Percentiles rank a stretch among this genome's conserved stretches.
Evolutionary conservation across 1,140 invertebrate species (phyloP).

Genomic region (Pseudomyrmex concolor): DNA sequence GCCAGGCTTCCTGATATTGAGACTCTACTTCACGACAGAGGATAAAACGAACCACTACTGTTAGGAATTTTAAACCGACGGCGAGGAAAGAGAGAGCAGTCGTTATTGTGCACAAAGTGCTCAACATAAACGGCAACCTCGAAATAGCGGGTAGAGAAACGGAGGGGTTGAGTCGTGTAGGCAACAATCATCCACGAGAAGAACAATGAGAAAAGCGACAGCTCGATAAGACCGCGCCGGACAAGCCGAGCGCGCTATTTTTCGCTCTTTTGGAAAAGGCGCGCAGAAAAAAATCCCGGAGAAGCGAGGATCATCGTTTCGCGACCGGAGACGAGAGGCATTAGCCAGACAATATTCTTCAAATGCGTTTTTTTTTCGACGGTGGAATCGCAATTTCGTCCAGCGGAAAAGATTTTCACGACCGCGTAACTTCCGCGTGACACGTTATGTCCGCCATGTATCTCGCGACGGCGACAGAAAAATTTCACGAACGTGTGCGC

Average conservation of each 20-base stretch:
- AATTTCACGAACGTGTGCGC: constrained; percentile 45
- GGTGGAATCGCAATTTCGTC: constrained; percentile 38
- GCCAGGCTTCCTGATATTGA: constrained; percentile 18
- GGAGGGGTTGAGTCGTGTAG: constrained; percentile 18
- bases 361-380: constrained; percentile 33
- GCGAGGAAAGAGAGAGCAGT: constrained; percentile 10
- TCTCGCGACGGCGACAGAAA: constrained; percentile 52
- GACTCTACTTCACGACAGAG: constrained; percentile 11
- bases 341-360: constrained; percentile 37
- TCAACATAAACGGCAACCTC: constrained; percentile 28
- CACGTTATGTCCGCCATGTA: constrained; percentile 48
- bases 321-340: background rate
- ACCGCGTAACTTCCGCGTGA: constrained; percentile 39
- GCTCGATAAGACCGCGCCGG: constrained; percentile 19
- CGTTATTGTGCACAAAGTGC: constrained; percentile 47
- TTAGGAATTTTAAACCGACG: constrained; percentile 24
- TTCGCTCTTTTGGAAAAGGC: constrained; percentile 11
- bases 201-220: constrained; percentile 54
- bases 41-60: constrained; percentile 23
- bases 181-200: constrained; percentile 33
- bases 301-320: background rate
- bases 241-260: constrained; percentile 39
- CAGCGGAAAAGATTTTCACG: constrained; percentile 37
- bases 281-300: background rate
- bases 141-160: constrained; percentile 10